A percentile compares a stretch with the other conserved stretches of the same genome.
Evolutionary conservation across 2,888 invertebrate genomes (phyloP).

Genomic region (Lochmaea crataegi): DNA sequence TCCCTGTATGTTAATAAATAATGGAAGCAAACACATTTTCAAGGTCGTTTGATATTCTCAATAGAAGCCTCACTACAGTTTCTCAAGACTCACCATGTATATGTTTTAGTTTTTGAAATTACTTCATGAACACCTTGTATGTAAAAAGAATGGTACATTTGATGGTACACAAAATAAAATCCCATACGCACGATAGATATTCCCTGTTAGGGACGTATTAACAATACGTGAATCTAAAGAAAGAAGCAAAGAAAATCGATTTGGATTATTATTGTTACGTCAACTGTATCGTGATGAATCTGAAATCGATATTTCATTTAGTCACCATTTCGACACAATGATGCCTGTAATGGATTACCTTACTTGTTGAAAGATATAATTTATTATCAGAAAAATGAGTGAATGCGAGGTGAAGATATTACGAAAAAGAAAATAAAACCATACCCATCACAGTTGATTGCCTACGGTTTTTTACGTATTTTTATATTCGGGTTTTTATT

Average conservation of each 20-base stretch:
- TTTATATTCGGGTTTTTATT: no score
- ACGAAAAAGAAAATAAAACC: not conserved
- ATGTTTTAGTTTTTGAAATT: no score
- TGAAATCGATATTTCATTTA: conserved; percentile 8
- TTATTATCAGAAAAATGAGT: not conserved
- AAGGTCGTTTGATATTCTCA: no score
- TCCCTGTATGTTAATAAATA: no score
- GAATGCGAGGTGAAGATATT: not conserved
- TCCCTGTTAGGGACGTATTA: not conserved
- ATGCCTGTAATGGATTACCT: not conserved
- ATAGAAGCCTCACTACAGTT: no score
- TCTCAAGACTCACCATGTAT: no score
- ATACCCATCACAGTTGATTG: not conserved
- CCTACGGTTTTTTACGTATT: not conserved
- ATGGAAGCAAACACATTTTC: no score
- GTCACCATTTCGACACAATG: conserved; percentile 5
- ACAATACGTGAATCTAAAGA: not conserved
- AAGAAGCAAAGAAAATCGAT: not conserved
- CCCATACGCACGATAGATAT: no score
- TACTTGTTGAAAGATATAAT: not conserved
- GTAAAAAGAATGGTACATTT: no score
- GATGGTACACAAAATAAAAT: no score
- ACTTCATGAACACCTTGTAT: no score
- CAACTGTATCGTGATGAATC: not conserved
- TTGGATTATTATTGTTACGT: conserved; percentile 2